A percentile compares a stretch with the other conserved stretches of the same genome.
Conservation (phyloP, 2,797 vertebrate species). For the Lutjanus argentimaculatus region DNA sequence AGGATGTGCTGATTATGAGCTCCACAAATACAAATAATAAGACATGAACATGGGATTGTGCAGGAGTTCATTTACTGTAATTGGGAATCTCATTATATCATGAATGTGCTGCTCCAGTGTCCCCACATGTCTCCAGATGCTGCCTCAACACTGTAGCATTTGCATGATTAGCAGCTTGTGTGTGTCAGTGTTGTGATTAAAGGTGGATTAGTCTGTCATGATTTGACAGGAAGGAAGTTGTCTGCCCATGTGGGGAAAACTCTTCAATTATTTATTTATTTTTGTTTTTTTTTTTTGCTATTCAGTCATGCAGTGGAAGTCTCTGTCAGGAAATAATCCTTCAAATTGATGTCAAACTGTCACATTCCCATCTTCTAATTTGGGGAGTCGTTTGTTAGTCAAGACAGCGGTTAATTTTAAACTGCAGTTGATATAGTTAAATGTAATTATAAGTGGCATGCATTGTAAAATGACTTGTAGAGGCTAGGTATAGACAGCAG, state of each 20-base stretch:
- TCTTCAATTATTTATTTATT: constrained; percentile 1
- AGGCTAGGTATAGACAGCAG: not conserved
- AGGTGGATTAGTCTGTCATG: constrained; percentile 16
- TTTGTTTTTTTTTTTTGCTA: too few relatives aligned
- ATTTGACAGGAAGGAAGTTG: constrained; percentile 21
- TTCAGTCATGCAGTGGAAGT: not conserved
- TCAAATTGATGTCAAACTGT: not conserved
- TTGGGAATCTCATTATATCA: constrained; percentile 10
- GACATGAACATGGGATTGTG: not conserved
- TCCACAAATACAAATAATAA: constrained; percentile 1
- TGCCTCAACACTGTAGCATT: not conserved
- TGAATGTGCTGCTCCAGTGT: not conserved
- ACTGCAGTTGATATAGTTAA: not conserved
- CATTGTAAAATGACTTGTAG: not conserved
- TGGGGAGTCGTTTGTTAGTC: not conserved
- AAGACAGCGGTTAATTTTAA: not conserved
- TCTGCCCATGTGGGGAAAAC: not conserved
- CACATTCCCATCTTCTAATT: not conserved
- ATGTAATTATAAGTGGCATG: constrained; percentile 12
- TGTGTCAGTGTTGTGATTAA: constrained; percentile 16
- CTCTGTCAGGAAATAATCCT: constrained; percentile 9
- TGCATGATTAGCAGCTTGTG: not conserved
- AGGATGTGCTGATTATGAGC: constrained; percentile 19
- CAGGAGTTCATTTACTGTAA: constrained; percentile 16
- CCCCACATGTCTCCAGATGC: not conserved